Evolutionary conservation across 2,888 invertebrate genomes (phyloP).

Genomic region (Agriotes lineatus): DNA sequence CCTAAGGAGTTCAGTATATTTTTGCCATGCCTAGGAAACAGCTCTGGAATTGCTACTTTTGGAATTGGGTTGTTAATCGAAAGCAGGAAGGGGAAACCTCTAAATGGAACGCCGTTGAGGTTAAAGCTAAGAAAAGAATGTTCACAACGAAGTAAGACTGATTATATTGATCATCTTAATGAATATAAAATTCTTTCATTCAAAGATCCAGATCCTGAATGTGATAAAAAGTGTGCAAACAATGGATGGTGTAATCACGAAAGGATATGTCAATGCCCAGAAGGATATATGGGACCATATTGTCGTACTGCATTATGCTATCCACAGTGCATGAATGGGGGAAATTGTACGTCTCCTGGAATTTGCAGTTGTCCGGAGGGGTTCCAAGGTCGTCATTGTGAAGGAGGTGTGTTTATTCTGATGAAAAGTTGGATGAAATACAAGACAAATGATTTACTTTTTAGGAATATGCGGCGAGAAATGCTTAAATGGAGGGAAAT

Average conservation of each 20-base stretch:
- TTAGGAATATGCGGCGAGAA: constrained; percentile 91
- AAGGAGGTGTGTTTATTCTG: constrained; percentile 78
- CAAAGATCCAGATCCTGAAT: constrained; percentile 88
- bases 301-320: constrained; percentile 92
- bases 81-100: constrained; percentile 81
- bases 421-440: background rate
- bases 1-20: constrained; percentile 92
- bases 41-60: constrained; percentile 89
- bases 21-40: constrained; percentile 88
- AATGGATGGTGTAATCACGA: constrained; percentile 87
- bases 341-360: constrained; percentile 91
- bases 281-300: constrained; percentile 92
- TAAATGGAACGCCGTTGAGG: constrained; percentile 89
- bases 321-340: constrained; percentile 93
- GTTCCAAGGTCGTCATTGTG: constrained; percentile 91
- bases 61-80: constrained; percentile 88
- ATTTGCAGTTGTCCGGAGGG: constrained; percentile 90
- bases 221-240: constrained; percentile 88
- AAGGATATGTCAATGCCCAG: constrained; percentile 88
- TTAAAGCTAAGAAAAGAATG: constrained; percentile 93
- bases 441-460: constrained; percentile 54
- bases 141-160: constrained; percentile 87
- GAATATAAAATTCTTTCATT: constrained; percentile 33
- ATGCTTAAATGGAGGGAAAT: constrained; percentile 94
- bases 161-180: constrained; percentile 21